Evolutionary conservation across 2,888 invertebrate genomes (phyloP), one percentile per base, ranked within the genome.

Genomic region (Linnaemya vulpina): DNA sequence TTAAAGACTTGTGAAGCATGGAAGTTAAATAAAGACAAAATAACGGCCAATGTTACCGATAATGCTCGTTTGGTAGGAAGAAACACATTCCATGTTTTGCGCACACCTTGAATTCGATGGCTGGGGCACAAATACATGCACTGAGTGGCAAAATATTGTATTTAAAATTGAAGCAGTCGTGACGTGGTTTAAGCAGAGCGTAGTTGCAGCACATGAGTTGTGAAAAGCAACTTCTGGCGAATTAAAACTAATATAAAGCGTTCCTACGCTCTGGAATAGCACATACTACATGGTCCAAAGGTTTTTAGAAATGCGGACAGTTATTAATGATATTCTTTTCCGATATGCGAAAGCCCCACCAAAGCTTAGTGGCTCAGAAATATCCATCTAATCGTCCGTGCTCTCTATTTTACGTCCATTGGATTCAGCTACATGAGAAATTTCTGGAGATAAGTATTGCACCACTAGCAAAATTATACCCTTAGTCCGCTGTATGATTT

Each of bases 21-120:
- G 85, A 70, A 77, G n/a, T 43, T 78, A 51, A 76, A 51, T 15
- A 55, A 43, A 82, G 79, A 75, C 22, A 83, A 84, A 75, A 77
- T 85, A 22, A 75, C 83, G n/a, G 71, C 82, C 4, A 82, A 79
- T 74, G 60, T 84, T 65, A 86, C 40, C 8, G 40, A 40, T 40
- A 85, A 83, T 71, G 83, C 83, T 10, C 76, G 67, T 86, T 84
- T 67, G 84, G 68, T 38, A 84, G 78, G 46, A 84, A 78, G 38
- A 84, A 85, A 49, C 77, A 73, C 71, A 38, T 60, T 60, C 38
- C 25, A 40, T 63, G 63, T 43, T 63, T 40, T 43, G 22, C 63
- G 13, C 63, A 63, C 22, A 43, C 43, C 22, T 43, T 63, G 63
- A 63, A 43, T 63, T 63, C 43, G 43, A 25, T 63, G 43, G 43